Evolutionary conservation across 2,888 invertebrate genomes (phyloP).

Genomic region (Notodonta ziczac): DNA sequence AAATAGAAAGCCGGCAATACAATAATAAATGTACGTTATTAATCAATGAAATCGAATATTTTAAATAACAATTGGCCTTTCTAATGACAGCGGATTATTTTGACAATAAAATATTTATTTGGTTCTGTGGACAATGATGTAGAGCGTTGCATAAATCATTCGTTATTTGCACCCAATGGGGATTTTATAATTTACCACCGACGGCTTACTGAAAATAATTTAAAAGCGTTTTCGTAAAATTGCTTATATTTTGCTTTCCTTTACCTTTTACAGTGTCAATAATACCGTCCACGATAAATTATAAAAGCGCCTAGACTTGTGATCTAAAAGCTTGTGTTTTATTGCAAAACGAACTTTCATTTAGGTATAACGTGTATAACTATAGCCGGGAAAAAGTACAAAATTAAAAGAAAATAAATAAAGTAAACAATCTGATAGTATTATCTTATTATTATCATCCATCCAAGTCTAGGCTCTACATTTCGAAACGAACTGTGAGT

Average conservation of each 20-base stretch:
- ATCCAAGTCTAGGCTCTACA: too few relatives aligned
- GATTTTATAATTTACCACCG: too few relatives aligned
- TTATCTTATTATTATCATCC: too few relatives aligned
- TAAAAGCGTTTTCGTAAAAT: too few relatives aligned
- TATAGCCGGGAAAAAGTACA: background rate
- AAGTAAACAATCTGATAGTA: too few relatives aligned
- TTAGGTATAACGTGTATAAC: background rate
- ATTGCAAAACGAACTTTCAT: background rate
- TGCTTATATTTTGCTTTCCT: too few relatives aligned
- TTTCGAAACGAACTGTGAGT: too few relatives aligned
- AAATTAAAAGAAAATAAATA: too few relatives aligned
- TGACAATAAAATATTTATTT: slow-evolving; percentile 1
- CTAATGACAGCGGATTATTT: slow-evolving; percentile 2
- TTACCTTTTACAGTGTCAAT: too few relatives aligned
- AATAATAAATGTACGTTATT: background rate
- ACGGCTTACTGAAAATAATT: too few relatives aligned
- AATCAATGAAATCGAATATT: background rate
- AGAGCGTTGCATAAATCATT: background rate
- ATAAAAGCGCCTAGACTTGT: background rate
- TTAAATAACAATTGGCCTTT: background rate
- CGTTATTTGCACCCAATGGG: background rate
- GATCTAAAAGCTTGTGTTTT: background rate
- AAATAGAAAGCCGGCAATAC: slow-evolving; percentile 3
- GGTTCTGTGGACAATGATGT: background rate
- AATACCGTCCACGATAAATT: too few relatives aligned